Evolutionary conservation across 2,888 invertebrate species (phyloP).

Genomic region (Caenorhabditis wallacei): DNA sequence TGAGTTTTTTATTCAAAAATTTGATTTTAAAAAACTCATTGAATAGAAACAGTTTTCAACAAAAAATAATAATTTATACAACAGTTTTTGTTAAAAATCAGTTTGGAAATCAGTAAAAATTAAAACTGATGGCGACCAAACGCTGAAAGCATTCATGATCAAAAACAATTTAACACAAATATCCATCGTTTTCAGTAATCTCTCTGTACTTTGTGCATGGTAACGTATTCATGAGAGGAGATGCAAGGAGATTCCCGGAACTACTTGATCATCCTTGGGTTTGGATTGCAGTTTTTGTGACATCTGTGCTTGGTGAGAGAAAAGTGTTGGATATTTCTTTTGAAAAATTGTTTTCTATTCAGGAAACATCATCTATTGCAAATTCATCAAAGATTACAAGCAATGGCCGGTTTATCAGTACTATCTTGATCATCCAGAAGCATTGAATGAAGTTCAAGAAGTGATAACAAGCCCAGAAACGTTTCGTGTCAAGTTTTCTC

Average conservation of each 20-base stretch:
- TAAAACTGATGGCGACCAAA: too few species aligned
- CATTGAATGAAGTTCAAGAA: conserved; percentile 1
- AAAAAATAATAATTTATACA: too few species aligned
- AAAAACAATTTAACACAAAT: too few species aligned
- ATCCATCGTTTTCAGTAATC: conserved; percentile 20
- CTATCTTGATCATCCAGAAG: conserved; percentile 38
- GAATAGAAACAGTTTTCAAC: too few species aligned
- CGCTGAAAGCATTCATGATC: not conserved
- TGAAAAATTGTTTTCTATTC: not conserved
- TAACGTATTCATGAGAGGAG: not conserved
- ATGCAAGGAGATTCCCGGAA: conserved; percentile 18
- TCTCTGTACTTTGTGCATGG: conserved; percentile 44
- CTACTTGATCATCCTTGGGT: conserved; percentile 14
- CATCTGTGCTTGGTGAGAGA: conserved; percentile 22
- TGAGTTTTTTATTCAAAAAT: conserved; percentile 2
- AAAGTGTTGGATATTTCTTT: too few species aligned
- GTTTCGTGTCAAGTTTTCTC: conserved; percentile 18
- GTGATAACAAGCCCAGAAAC: conserved; percentile 20
- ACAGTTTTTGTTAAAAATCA: too few species aligned
- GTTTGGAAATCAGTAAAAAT: too few species aligned
- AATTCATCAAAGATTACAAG: conserved; percentile 17
- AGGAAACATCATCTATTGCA: conserved; percentile 8
- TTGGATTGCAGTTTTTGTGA: not conserved
- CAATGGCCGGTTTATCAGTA: conserved; percentile 44
- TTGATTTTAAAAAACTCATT: too few species aligned